Evolutionary conservation across 1,140 invertebrate species (phyloP).

Genomic region (Myzus persicae): DNA sequence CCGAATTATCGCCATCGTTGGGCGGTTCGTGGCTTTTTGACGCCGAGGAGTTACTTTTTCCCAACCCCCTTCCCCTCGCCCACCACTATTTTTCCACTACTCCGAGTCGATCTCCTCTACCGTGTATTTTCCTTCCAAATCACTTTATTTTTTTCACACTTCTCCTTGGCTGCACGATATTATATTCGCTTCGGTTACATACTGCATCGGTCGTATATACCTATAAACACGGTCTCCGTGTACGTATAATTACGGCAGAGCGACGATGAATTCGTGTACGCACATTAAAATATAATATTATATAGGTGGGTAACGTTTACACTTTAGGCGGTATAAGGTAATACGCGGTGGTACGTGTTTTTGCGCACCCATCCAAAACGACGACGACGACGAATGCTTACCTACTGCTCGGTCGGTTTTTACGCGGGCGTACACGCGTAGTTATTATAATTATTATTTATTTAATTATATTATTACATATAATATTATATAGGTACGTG

Average conservation of each 20-base stretch:
- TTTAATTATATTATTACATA: neutral
- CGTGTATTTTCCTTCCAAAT: neutral
- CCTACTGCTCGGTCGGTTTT: neutral
- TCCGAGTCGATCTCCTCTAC: neutral
- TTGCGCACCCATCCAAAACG: neutral
- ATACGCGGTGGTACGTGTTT: neutral
- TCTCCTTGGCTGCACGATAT: neutral
- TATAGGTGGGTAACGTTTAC: neutral
- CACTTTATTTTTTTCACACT: neutral
- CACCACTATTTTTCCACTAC: neutral
- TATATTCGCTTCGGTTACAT: neutral
- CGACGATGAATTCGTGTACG: neutral
- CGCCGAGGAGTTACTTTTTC: neutral
- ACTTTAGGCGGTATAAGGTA: neutral
- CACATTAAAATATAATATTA: neutral
- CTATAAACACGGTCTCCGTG: too few species aligned
- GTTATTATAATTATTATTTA: conserved; percentile 6
- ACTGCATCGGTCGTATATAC: too few species aligned
- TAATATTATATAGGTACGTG: neutral
- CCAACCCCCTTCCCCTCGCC: neutral
- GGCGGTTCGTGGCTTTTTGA: neutral
- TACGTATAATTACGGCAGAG: neutral
- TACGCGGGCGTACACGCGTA: neutral
- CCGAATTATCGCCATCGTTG: neutral
- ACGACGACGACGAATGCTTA: neutral